Evolutionary conservation across 2,888 invertebrate genomes (phyloP).

Genomic region (Anthrax anthrax): DNA sequence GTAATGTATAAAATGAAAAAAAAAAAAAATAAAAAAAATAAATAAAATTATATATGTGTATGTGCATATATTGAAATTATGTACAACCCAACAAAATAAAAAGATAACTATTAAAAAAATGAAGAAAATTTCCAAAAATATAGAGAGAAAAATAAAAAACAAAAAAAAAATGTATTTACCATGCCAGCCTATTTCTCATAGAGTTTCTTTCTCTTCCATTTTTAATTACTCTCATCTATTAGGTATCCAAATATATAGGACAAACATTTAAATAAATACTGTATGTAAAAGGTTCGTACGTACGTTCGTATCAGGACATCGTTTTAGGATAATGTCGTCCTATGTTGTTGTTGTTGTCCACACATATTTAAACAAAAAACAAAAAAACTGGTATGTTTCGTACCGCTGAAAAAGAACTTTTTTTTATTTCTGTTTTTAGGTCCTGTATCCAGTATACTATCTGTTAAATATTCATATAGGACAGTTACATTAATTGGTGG

Average conservation of each 20-base stretch:
- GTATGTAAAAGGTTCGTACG: too few species aligned
- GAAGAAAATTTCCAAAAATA: too few species aligned
- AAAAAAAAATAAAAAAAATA: too few species aligned
- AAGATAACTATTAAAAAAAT: too few species aligned
- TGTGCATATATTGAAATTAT: neutral
- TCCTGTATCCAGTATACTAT: slow-evolving; percentile 70
- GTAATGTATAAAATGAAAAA: slow-evolving; percentile 35
- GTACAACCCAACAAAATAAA: too few species aligned
- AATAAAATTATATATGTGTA: neutral
- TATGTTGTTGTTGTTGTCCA: slow-evolving; percentile 2
- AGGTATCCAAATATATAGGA: slow-evolving; percentile 7
- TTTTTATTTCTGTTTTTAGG: slow-evolving; percentile 38
- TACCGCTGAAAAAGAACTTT: slow-evolving; percentile 3
- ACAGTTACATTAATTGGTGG: slow-evolving; percentile 74
- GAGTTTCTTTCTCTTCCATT: slow-evolving; percentile 7
- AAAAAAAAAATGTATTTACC: too few species aligned
- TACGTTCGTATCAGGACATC: neutral
- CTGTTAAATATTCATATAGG: slow-evolving; percentile 68
- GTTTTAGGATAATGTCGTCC: slow-evolving; percentile 4
- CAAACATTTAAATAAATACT: too few species aligned
- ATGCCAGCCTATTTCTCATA: slow-evolving; percentile 10
- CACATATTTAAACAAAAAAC: slow-evolving; percentile 1
- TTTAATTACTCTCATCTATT: slow-evolving; percentile 10
- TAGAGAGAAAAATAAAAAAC: too few species aligned
- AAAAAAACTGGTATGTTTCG: slow-evolving; percentile 6